Evolutionary conservation across 2,888 invertebrate genomes (phyloP), one percentile per base, ranked within the genome.

Genomic region (Myopa testacea): DNA sequence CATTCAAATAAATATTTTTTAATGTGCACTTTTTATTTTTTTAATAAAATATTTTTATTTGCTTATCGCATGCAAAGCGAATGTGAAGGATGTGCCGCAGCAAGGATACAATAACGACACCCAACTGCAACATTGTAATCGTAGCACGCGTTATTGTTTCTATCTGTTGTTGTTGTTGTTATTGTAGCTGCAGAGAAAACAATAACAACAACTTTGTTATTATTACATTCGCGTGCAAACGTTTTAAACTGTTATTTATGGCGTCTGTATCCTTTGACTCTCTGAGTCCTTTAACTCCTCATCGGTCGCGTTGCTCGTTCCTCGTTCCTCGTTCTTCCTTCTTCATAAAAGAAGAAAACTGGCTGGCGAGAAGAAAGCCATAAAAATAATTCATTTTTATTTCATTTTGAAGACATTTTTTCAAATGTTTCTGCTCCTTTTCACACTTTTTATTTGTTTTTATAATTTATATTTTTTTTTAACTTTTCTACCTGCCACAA

Each of bases 141-240:
- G 62, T 73, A 40, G 62, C 62, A 73, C 63, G 45, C 63, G 62
- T 16, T 45, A 45, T n/a, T 34, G 37, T 34, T 63, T 26, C 12
- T 63, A n/a, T 26, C 2, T 63, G 34, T 16, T 65, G 37, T 65
- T 65, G 12, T 34, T 52, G 19, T 52, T 52, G 50, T 50, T 73
- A 26, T 73, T 50, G 5, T 62, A 19, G 26, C 5, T 12, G 67
- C 73, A 75, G 75, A 68, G 70, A 69, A 50, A 73, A 73, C 68
- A 69, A 40, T 19, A 75, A 14, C 45, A 76, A 62, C 50, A 19
- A 40, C 70, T 75, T 78, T 78, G 75, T 62, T 80, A 65, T 78
- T 81, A 78, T 79, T 81, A 73, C 80, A 78, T 79, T 80, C 78
- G 78, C 79, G 78, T 81, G 79, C 74, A 75, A 78, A 76, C 75